Base-by-base conservation (phyloP, 1,140 invertebrate genomes). In the Drosophila sucinea region DNA sequence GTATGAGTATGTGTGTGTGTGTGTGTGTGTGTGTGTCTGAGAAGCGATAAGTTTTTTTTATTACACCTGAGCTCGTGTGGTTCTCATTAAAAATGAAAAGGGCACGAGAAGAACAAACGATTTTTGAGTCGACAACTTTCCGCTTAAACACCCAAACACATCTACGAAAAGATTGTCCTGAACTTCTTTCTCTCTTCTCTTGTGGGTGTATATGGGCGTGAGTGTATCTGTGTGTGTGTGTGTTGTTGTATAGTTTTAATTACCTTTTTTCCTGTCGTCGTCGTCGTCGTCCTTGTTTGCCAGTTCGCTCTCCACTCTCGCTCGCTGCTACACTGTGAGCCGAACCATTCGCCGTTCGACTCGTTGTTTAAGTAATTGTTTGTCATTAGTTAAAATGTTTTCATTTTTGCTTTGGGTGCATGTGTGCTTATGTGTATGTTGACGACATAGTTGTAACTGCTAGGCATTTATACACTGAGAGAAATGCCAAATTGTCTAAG, bases 371-470 rank as follows among this genome's bases (percentile, higher is more conserved):
- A 87, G 83, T 87, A 89, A 87, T 87, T 87, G 83, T 84, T 89
- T 87, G 83, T 89, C 83, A 87, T 87, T 87, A 87, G 83, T 87
- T 87, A 87, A 87, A 87, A 87, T 87, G 83, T 87, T 87, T 87
- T 87, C 77, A 87, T 87, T 87, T 58, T 89, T 80, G 76, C 70
- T 64, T 67, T 58, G 54, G 47, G 67, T 10, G 4, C 55, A 27
- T 70, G 65, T 73, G 38, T 44, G 57, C 38, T 10, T 11, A 27
- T 11, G 23, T 51, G 2, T 51, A 25, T 51, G 44, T 51, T 51
- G 44, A 51, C 25, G 44, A 27, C 23, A 47, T 23, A 27, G 44
- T 17, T 17, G 17, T 51, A 27, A 51, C 23, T 25, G 44, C 44
- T 51, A 51, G 23, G 44, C 23, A 7, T 51, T 27, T 3, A 25